Evolutionary conservation across 2,113 vertebrate species (phyloP).

Genomic region (Motacilla alba): DNA sequence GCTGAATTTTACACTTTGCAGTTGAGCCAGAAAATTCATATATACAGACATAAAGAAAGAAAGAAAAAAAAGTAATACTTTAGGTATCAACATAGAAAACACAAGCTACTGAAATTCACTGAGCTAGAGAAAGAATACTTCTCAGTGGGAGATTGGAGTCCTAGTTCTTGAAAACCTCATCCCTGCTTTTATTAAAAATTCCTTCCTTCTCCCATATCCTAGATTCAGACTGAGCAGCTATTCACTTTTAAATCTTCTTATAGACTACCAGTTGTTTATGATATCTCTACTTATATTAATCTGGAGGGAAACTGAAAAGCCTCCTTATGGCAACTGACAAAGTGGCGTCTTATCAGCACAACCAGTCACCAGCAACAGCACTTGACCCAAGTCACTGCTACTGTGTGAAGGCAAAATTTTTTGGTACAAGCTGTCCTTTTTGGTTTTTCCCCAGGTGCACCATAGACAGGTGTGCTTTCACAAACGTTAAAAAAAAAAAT

Average conservation of each 20-base stretch:
- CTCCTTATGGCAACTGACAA: background rate
- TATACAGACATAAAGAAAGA: background rate
- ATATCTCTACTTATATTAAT: background rate
- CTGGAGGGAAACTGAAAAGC: background rate
- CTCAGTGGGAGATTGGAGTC: background rate
- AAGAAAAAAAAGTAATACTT: background rate
- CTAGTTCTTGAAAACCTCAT: background rate
- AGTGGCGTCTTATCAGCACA: background rate
- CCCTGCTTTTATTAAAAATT: background rate
- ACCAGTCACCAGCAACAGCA: background rate
- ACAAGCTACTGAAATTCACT: background rate
- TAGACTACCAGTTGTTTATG: background rate
- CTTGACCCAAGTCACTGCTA: background rate
- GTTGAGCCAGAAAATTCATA: background rate
- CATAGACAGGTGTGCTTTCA: background rate
- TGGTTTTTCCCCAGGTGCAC: background rate
- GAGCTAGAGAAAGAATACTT: background rate
- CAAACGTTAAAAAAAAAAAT: accelerated
- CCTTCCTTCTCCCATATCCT: background rate
- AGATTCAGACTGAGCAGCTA: background rate
- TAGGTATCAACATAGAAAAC: background rate
- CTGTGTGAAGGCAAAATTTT: background rate
- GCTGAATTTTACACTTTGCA: background rate
- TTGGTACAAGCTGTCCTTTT: background rate
- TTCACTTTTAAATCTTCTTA: background rate